Percentiles rank a stretch among this genome's conserved stretches.
Conservation (phyloP, 1,140 invertebrate genomes). For the Leptinotarsa texana region DNA sequence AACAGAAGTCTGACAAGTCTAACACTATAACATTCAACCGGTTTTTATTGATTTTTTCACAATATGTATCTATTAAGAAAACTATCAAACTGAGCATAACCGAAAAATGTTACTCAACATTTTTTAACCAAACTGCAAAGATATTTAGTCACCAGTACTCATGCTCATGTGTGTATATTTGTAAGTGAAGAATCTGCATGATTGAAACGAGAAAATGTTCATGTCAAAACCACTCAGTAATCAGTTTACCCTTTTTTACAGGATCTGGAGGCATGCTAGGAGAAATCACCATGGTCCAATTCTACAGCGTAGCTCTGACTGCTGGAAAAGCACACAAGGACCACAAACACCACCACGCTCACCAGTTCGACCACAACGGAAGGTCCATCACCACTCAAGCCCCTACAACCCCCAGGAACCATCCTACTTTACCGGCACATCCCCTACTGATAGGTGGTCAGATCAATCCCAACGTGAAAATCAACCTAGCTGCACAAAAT, state of each 20-base stretch:
- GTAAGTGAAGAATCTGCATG: no score
- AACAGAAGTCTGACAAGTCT: no score
- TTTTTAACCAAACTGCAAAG: no score
- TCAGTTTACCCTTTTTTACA: conserved; percentile 40
- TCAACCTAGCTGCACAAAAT: conserved; percentile 62
- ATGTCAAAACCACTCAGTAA: no score
- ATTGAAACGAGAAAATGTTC: no score
- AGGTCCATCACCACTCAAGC: conserved; percentile 65
- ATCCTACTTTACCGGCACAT: conserved; percentile 62
- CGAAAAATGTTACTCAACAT: no score
- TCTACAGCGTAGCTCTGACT: conserved; percentile 76
- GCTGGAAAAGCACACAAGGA: conserved; percentile 82
- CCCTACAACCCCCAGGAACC: conserved; percentile 57
- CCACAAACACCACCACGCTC: conserved; percentile 81
- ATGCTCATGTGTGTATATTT: no score
- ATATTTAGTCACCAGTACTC: no score
- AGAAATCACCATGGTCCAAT: conserved; percentile 76
- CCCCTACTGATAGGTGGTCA: conserved; percentile 70
- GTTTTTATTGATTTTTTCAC: no score
- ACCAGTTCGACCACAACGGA: conserved; percentile 76
- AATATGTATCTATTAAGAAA: no score
- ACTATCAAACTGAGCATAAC: no score
- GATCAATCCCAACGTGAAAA: conserved; percentile 63
- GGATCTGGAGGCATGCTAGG: conserved; percentile 71
- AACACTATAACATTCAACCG: no score